A percentile compares a stretch with the other conserved stretches of the same genome.
Conservation (phyloP, 2,113 vertebrate species). For the Dendropsophus ebraccatus region DNA sequence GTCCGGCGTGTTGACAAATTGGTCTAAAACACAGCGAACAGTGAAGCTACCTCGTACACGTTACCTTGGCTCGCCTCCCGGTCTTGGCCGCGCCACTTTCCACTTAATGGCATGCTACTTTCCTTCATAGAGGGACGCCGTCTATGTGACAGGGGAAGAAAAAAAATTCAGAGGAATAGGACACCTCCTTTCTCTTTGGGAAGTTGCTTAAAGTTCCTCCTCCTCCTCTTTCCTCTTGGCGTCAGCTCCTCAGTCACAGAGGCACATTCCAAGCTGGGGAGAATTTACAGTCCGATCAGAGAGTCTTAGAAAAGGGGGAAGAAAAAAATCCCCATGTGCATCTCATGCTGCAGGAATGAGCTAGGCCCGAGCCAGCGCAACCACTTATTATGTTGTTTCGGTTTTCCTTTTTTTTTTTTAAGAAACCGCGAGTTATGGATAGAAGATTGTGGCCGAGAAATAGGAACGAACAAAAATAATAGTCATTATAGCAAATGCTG, state of each 20-base stretch:
- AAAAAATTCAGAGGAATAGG: slow-evolving; percentile 19
- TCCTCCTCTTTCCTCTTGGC: slow-evolving; percentile 59
- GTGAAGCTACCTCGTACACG: not conserved
- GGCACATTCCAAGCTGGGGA: slow-evolving; percentile 57
- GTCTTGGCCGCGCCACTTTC: slow-evolving; percentile 2
- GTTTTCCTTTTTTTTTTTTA: not conserved
- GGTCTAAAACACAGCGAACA: slow-evolving; percentile 17
- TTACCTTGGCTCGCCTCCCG: slow-evolving; percentile 50
- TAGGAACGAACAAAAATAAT: not conserved
- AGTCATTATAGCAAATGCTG: not conserved
- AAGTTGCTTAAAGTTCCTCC: slow-evolving; percentile 47
- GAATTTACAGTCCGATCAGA: slow-evolving; percentile 57
- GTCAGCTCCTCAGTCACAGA: slow-evolving; percentile 57
- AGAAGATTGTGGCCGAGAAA: not conserved
- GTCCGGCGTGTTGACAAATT: slow-evolving; percentile 41
- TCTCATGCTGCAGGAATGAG: slow-evolving; percentile 40
- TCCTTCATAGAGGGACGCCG: slow-evolving; percentile 8
- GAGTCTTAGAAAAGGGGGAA: not conserved
- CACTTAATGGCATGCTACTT: slow-evolving; percentile 15
- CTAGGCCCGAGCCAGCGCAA: not conserved
- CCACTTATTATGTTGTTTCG: not conserved
- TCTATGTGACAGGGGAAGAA: not conserved
- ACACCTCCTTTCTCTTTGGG: slow-evolving; percentile 48
- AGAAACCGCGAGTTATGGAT: not conserved
- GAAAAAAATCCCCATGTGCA: slow-evolving; percentile 41